phyloP scores from a whole-genome alignment of 2,113 vertebrate species.

The Grantiella picta region DNA sequence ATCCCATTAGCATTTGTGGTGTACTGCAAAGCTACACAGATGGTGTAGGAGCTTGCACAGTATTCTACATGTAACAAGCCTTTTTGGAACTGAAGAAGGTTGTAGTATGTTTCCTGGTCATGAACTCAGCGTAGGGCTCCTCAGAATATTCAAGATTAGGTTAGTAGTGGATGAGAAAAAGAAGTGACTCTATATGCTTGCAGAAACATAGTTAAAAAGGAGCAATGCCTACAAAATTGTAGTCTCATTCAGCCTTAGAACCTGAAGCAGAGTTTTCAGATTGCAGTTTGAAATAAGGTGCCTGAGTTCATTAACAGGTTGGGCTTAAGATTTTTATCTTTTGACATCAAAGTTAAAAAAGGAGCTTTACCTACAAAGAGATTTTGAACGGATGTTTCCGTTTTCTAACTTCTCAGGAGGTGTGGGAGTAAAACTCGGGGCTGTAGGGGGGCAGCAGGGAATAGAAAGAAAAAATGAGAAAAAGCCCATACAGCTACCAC shows the following conservation, averaged over 20 bases:
- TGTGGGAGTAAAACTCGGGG: rapidly evolving
- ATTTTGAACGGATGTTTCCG: background rate
- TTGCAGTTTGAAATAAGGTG: background rate
- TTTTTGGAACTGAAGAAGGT: background rate
- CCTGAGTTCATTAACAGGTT: background rate
- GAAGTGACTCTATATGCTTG: background rate
- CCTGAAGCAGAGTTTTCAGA: background rate
- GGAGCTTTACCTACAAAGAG: background rate
- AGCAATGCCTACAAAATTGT: background rate
- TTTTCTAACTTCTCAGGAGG: background rate
- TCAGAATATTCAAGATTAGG: background rate
- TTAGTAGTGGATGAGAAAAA: background rate
- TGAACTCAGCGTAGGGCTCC: background rate
- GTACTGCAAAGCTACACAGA: background rate
- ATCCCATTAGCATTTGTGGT: background rate
- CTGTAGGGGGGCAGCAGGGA: background rate
- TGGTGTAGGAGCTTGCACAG: background rate
- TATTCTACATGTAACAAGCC: background rate
- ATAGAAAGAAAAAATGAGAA: background rate
- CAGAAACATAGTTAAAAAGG: background rate
- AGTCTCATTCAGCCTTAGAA: background rate
- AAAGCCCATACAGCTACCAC: background rate
- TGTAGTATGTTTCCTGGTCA: background rate
- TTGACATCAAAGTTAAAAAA: background rate
- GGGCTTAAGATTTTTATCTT: background rate